These are phyloP conservation scores for Stichodactyla mertensii DNA, from an alignment of 64 coral and sea anemone genomes.

Conservation along the genomic window DNA sequence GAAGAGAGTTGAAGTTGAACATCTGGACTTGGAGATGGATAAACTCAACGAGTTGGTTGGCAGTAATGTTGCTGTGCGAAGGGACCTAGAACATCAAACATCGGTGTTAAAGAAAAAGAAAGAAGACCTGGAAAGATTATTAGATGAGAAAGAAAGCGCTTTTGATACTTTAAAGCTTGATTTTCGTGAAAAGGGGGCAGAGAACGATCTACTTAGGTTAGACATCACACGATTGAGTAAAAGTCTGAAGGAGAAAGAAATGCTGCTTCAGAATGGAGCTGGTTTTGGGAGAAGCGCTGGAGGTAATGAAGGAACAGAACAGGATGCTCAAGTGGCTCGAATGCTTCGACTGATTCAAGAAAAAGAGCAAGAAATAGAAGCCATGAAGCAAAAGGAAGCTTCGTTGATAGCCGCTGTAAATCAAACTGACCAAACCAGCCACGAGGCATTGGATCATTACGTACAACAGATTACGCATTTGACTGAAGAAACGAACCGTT, in stretches of 20 bases:
- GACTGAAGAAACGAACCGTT: slow-evolving; percentile 50
- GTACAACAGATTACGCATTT: slow-evolving; percentile 66
- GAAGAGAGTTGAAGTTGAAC: slow-evolving; percentile 50
- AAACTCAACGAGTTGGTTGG: slow-evolving; percentile 48
- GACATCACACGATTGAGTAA: slow-evolving; percentile 64
- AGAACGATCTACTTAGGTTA: slow-evolving; percentile 67
- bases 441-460: slow-evolving; percentile 54
- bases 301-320: background rate
- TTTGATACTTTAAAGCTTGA: slow-evolving; percentile 75
- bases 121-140: slow-evolving; percentile 29
- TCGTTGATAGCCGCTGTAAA: slow-evolving; percentile 68
- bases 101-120: slow-evolving; percentile 26
- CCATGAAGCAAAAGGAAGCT: slow-evolving; percentile 84
- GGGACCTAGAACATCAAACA: slow-evolving; percentile 60
- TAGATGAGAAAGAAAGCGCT: slow-evolving; percentile 52
- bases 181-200: slow-evolving; percentile 69
- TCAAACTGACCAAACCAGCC: slow-evolving; percentile 46
- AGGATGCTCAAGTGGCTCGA: slow-evolving; percentile 23
- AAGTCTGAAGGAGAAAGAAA: slow-evolving; percentile 70
- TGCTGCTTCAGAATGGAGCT: slow-evolving; percentile 45
- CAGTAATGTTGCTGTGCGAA: slow-evolving; percentile 5
- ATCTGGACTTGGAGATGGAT: slow-evolving; percentile 40
- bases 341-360: slow-evolving; percentile 62
- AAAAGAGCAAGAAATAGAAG: slow-evolving; percentile 85
- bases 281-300: background rate